Conservation (phyloP, 2,888 invertebrate genomes). For the Minunthozetes semirufus region DNA sequence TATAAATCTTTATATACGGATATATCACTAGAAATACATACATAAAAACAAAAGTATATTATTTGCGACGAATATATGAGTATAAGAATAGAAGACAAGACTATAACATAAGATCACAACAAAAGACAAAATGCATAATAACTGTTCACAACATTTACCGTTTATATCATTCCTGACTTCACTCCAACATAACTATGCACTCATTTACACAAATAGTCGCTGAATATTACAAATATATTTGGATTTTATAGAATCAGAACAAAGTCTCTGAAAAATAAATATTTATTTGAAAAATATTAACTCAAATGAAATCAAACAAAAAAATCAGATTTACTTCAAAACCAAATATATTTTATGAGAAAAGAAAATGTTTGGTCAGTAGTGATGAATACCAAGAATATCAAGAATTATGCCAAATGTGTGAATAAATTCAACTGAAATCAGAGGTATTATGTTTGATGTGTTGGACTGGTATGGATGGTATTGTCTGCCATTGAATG, state of each 20-base stretch:
- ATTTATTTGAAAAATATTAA: too few species aligned
- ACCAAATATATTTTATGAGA: too few species aligned
- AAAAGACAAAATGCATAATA: neutral
- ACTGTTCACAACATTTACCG: neutral
- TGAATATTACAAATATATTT: conserved; percentile 1
- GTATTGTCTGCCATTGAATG: too few species aligned
- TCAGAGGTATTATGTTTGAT: too few species aligned
- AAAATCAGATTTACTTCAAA: too few species aligned
- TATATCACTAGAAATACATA: neutral
- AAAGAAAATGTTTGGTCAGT: too few species aligned
- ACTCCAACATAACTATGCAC: neutral
- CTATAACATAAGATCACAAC: neutral
- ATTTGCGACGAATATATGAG: neutral
- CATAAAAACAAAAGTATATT: neutral
- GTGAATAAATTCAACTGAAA: too few species aligned
- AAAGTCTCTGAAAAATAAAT: too few species aligned
- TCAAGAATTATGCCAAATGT: too few species aligned
- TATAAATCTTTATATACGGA: conserved; percentile 6
- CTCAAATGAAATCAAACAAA: too few species aligned
- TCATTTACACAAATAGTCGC: neutral
- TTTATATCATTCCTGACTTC: neutral
- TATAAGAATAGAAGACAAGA: neutral
- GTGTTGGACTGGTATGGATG: too few species aligned
- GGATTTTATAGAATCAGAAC: neutral
- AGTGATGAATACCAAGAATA: too few species aligned